phyloP scores from a whole-genome alignment of 2,888 invertebrate genomes.

The Arge pagana region DNA sequence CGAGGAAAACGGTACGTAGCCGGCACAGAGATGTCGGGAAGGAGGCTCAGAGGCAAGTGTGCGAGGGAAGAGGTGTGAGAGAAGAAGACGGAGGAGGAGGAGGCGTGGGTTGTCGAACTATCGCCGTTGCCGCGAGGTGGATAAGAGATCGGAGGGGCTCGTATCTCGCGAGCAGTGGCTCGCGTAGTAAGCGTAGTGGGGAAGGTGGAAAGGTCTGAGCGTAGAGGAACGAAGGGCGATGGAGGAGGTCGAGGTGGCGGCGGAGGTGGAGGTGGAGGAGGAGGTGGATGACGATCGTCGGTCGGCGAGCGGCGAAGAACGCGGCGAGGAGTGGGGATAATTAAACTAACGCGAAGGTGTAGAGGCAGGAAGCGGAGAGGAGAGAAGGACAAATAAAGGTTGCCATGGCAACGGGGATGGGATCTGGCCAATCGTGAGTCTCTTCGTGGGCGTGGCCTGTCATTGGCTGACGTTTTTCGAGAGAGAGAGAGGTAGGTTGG shows the following conservation, averaged over 20 bases:
- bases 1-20: too few relatives aligned
- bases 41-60: slow-evolving; percentile 32
- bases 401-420: slow-evolving; percentile 61
- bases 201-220: too few relatives aligned
- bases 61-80: too few relatives aligned
- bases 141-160: too few relatives aligned
- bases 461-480: slow-evolving; percentile 40
- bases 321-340: slow-evolving; percentile 45
- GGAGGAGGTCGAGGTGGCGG: not conserved
- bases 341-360: slow-evolving; percentile 44
- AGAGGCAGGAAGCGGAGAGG: slow-evolving; percentile 4
- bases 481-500: slow-evolving; percentile 26
- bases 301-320: not conserved
- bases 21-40: slow-evolving; percentile 25
- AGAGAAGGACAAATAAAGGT: slow-evolving; percentile 52
- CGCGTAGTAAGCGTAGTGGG: too few relatives aligned
- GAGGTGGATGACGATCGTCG: slow-evolving; percentile 1
- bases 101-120: slow-evolving; percentile 1
- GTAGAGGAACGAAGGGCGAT: too few relatives aligned
- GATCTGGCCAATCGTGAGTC: slow-evolving; percentile 62
- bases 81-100: not conserved
- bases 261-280: slow-evolving; percentile 26
- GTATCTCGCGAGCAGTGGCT: too few relatives aligned
- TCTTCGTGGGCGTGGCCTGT: slow-evolving; percentile 57
- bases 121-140: slow-evolving; percentile 3